phyloP scores from a whole-genome alignment of 2,113 vertebrate species.

The Dasyurus viverrinus region DNA sequence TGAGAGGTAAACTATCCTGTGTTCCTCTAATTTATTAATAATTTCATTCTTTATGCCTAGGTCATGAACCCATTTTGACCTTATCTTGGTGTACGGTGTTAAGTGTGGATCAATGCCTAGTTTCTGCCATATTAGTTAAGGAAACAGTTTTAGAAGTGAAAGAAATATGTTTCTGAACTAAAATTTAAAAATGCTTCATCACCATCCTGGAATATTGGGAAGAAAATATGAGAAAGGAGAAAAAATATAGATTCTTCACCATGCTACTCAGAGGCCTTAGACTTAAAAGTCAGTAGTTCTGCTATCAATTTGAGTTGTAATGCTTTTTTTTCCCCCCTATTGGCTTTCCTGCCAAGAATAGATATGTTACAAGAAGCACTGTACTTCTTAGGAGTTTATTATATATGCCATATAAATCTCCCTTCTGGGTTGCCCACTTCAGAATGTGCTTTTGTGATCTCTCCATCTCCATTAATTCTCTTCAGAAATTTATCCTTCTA shows the following conservation, averaged over 20 bases:
- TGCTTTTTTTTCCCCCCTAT: background rate
- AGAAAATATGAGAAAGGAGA: background rate
- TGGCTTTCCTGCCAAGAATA: background rate
- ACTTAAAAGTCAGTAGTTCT: background rate
- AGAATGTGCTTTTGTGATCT: background rate
- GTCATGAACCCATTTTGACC: no score
- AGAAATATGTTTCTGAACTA: constrained; percentile 54
- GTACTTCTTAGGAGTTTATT: background rate
- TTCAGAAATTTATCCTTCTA: background rate
- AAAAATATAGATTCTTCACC: background rate
- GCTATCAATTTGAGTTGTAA: background rate
- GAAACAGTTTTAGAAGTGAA: constrained; percentile 26
- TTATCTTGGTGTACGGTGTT: no score
- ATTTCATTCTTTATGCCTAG: no score
- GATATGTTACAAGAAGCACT: background rate
- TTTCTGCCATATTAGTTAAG: no score
- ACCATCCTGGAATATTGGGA: background rate
- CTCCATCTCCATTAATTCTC: background rate
- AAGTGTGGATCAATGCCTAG: no score
- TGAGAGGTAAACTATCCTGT: no score
- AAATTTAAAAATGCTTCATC: background rate
- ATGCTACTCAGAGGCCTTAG: background rate
- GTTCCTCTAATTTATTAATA: no score
- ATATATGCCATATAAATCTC: background rate
- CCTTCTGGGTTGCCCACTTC: background rate